These are phyloP conservation scores for Clarias platycephalus DNA, from an alignment of 2,797 vertebrate species.

Conservation along the genomic window DNA sequence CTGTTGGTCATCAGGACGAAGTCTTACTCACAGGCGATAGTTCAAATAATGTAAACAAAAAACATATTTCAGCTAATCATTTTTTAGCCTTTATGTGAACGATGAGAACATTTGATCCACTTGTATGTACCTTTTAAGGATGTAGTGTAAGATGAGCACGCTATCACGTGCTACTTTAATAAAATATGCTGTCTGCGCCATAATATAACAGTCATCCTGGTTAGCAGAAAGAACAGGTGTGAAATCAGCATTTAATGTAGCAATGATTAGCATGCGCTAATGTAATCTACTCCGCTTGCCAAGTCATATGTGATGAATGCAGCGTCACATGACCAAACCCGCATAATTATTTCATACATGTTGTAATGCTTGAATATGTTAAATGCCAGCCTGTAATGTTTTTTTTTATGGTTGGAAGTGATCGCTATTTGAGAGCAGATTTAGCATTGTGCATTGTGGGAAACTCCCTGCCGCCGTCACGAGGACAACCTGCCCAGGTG, in stretches of 20 bases:
- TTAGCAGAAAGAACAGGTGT: neutral
- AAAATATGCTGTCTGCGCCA: no score
- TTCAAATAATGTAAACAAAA: neutral
- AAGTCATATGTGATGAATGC: neutral
- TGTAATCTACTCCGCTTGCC: neutral
- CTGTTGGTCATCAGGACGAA: neutral
- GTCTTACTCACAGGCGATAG: neutral
- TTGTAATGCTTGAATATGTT: neutral
- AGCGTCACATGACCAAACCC: neutral
- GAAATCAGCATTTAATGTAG: neutral
- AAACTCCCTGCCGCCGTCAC: neutral
- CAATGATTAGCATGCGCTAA: neutral
- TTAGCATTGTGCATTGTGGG: neutral
- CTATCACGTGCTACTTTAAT: neutral
- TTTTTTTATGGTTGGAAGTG: neutral
- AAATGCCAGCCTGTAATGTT: neutral
- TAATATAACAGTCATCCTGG: no score
- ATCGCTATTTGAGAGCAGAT: neutral
- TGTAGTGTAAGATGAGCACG: neutral
- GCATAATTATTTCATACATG: neutral
- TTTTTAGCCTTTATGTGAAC: neutral
- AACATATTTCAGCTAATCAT: neutral
- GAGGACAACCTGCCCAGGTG: neutral
- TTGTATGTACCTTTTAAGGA: neutral
- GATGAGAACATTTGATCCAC: neutral